Evolutionary conservation across 2,113 vertebrate genomes (phyloP), one percentile per base, ranked within the genome.

Genomic region (Genyomyrus donnyi): DNA sequence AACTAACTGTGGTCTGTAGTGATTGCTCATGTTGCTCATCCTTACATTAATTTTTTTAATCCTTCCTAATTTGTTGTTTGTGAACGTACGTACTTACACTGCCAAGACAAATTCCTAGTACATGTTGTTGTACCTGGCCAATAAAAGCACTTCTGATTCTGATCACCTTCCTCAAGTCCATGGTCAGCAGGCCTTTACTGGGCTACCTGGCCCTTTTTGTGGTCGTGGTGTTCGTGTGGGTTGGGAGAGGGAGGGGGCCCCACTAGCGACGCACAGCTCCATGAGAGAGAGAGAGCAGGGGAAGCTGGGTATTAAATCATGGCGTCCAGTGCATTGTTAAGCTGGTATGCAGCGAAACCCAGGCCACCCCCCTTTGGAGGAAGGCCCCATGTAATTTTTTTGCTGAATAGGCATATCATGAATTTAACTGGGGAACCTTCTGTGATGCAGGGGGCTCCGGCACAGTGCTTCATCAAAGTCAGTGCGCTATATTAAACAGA

Each of bases 391-490:
- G 89, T 92, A 91, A 31, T 39, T 80, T 19, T 93, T 93, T 85
- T 27, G 93, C 93, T 93, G 93, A 93, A 93, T 91, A 92, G 92
- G 92, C 93, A 93, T 91, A 91, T 91, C 91, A 90, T 93, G 91
- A 92, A 90, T 93, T 91, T 91, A 91, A 91, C 91, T 88, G 90
- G 90, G 88, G 85, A 87, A 91, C 46, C 84, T 89, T 86, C 56
- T 90, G 90, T 90, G 85, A 92, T 87, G 58, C 85, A 88, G 90
- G 88, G 89, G 85, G 56, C 89, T 93, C 90, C 88, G 46, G 70
- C 77, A n/a, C 80, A 90, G 87, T 74, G 91, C 91, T 93, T 93
- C 90, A 93, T 93, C 92, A 93, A 92, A 92, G 92, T 92, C 93
- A 93, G 89, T 85, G 87, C 56, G 90, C 89, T 91, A 89, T 83